phyloP scores from a whole-genome alignment of 2,113 vertebrate genomes.

The Peromyscus maniculatus region DNA sequence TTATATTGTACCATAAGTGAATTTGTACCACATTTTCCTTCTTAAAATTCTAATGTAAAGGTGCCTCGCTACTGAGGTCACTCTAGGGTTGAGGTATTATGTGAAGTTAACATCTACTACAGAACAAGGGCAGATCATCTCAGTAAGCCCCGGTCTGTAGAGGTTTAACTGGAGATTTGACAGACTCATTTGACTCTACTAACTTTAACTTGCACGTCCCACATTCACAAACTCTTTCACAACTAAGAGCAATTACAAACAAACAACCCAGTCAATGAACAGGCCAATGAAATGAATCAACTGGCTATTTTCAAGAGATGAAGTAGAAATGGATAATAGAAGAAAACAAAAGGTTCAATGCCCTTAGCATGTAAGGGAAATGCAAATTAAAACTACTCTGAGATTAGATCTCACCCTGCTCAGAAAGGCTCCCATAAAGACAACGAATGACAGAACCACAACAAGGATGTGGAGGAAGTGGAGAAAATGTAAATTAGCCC shows the following conservation, averaged over 20 bases:
- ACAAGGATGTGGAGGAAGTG: not conserved
- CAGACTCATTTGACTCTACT: not conserved
- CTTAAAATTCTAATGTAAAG: conserved; percentile 1
- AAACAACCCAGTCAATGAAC: not conserved
- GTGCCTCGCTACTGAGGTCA: not conserved
- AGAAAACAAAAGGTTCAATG: not conserved
- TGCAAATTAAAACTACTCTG: not conserved
- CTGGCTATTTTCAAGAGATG: not conserved
- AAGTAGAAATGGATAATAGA: not conserved
- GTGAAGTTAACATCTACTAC: not conserved
- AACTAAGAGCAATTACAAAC: not conserved
- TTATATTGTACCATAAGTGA: not conserved
- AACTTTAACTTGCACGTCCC: too few relatives aligned
- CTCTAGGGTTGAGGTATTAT: not conserved
- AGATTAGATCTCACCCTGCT: not conserved
- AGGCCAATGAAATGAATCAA: not conserved
- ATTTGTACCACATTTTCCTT: not conserved
- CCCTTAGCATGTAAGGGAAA: not conserved
- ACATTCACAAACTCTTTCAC: not conserved
- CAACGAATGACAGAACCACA: not conserved
- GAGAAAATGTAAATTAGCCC: not conserved
- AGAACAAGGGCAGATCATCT: not conserved
- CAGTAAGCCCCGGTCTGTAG: not conserved
- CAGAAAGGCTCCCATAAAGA: not conserved
- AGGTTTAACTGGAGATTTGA: not conserved